phyloP scores from a whole-genome alignment of 2,113 vertebrate genomes.

The Cairina moschata region DNA sequence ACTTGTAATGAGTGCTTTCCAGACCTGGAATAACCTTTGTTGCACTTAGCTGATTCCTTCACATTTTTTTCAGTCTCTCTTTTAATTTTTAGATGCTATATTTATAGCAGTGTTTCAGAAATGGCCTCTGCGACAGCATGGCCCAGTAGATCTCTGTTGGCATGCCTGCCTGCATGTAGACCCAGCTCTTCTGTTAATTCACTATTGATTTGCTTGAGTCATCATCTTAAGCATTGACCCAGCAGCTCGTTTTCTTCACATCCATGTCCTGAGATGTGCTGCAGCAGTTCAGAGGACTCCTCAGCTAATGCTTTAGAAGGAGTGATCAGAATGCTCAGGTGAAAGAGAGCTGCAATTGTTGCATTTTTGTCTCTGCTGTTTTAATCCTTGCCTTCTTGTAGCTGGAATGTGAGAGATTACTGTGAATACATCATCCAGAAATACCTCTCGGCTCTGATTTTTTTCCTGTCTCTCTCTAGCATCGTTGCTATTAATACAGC shows the following conservation, averaged over 20 bases:
- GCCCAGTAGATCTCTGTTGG: neutral
- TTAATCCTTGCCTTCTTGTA: neutral
- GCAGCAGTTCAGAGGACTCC: neutral
- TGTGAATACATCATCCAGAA: constrained; percentile 30
- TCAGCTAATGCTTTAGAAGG: neutral
- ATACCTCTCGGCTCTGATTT: constrained; percentile 29
- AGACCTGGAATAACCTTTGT: neutral
- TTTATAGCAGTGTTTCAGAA: neutral
- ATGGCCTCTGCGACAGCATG: neutral
- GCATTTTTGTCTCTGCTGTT: neutral
- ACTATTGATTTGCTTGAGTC: neutral
- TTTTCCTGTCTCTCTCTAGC: neutral
- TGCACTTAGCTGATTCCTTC: neutral
- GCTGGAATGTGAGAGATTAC: constrained; percentile 15
- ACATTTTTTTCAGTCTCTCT: neutral
- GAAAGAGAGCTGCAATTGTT: neutral
- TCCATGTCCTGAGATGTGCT: neutral
- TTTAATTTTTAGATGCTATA: neutral
- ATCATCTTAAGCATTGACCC: neutral
- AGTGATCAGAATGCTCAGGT: neutral
- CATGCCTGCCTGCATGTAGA: neutral
- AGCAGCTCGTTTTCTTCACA: neutral
- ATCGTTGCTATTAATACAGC: constrained; percentile 5
- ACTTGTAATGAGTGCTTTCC: neutral
- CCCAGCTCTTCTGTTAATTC: neutral